Conservation (phyloP, 2,888 invertebrate genomes). For the Saturnia japonica region DNA sequence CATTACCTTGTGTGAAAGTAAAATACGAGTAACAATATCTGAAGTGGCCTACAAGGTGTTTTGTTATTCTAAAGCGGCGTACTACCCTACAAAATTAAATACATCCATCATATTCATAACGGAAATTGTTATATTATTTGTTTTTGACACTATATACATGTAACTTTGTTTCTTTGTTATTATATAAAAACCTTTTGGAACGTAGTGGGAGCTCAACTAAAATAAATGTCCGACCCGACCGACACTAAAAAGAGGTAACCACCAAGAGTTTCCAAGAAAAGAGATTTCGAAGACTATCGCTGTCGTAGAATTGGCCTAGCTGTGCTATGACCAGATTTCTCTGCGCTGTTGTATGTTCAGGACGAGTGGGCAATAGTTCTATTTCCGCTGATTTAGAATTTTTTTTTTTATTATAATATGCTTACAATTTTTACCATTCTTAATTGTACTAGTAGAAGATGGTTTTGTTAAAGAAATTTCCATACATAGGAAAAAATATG, state of each 20-base stretch:
- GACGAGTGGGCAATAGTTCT: no score
- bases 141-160: slow-evolving; percentile 1
- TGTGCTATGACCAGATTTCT: no score
- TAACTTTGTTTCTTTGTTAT: not conserved
- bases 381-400: no score
- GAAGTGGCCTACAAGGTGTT: not conserved
- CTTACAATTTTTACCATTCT: no score
- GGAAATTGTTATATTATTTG: slow-evolving; percentile 31
- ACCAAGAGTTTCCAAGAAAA: no score
- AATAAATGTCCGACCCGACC: no score
- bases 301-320: no score
- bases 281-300: no score
- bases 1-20: slow-evolving; percentile 45
- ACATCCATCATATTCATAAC: slow-evolving; percentile 25
- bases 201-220: no score
- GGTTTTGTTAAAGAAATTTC: not conserved
- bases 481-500: not conserved
- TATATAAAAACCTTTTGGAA: not conserved
- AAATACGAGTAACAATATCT: slow-evolving; percentile 31
- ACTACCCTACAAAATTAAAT: slow-evolving; percentile 18
- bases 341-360: no score
- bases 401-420: no score
- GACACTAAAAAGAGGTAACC: no score
- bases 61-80: slow-evolving; percentile 11
- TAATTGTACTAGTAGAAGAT: not conserved